Conservation (phyloP, 2,797 vertebrate species). For the Leptatherina wallacei region DNA sequence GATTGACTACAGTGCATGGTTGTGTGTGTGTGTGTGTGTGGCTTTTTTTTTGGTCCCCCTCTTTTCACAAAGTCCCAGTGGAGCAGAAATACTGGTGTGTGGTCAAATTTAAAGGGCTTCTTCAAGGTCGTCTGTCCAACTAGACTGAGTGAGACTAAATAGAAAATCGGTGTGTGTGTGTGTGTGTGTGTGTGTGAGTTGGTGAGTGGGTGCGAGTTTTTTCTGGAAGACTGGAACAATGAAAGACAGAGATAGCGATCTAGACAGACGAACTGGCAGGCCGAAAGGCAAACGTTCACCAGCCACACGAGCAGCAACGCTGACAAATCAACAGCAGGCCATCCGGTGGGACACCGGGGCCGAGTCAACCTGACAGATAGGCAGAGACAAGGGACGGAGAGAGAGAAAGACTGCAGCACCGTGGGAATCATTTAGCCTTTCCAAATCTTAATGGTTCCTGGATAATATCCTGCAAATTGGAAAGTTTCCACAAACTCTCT, state of each 20-base stretch:
- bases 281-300: constrained; percentile 37
- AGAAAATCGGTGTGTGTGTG: constrained; percentile 14
- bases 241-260: constrained; percentile 31
- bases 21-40: too few species aligned
- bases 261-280: constrained; percentile 35
- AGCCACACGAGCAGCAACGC: constrained; percentile 29
- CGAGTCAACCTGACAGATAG: constrained; percentile 33
- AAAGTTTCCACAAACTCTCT: neutral
- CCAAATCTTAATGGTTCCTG: neutral
- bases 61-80: constrained; percentile 33
- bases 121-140: constrained; percentile 56
- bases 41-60: too few species aligned
- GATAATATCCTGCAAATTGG: neutral
- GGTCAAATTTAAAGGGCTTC: constrained; percentile 52
- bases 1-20: constrained; percentile 32
- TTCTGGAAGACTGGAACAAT: constrained; percentile 14
- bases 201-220: constrained; percentile 1
- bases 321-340: constrained; percentile 39
- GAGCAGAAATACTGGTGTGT: constrained; percentile 49
- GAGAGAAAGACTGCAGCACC: constrained; percentile 15
- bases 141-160: constrained; percentile 36
- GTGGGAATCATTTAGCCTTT: neutral
- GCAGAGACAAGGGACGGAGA: constrained; percentile 7
- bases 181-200: neutral
- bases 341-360: constrained; percentile 16